Evolutionary conservation across 2,888 invertebrate genomes (phyloP).

Genomic region (Aphidoletes aphidimyza): DNA sequence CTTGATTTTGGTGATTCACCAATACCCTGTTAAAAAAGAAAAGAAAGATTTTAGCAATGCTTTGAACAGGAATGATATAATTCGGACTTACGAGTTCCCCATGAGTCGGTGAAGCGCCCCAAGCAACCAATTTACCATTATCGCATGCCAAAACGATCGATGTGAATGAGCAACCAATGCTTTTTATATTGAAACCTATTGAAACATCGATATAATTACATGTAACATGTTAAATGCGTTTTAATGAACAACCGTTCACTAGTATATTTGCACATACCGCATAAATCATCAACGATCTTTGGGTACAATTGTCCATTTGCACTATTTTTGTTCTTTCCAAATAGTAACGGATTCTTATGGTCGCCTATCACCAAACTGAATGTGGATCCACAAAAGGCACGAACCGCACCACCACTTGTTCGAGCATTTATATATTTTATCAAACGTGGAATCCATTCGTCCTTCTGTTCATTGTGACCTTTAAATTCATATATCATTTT

Average conservation of each 20-base stretch:
- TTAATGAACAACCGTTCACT: too few species aligned
- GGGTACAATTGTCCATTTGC: too few species aligned
- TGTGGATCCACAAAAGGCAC: conserved; percentile 85
- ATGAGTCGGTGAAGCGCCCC: conserved; percentile 94
- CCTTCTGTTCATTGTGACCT: conserved; percentile 93
- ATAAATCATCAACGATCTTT: too few species aligned
- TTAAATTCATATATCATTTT: too few species aligned
- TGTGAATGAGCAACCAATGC: conserved; percentile 84
- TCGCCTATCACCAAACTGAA: conserved; percentile 88
- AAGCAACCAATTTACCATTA: conserved; percentile 89
- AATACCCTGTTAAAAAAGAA: conserved; percentile 72
- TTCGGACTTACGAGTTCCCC: conserved; percentile 80
- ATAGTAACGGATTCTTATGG: conserved; percentile 78
- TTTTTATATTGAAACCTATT: conserved; percentile 91
- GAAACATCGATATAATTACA: conserved; percentile 50
- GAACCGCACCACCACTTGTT: conserved; percentile 81
- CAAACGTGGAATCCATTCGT: conserved; percentile 85
- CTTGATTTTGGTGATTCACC: conserved; percentile 91
- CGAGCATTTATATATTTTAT: conserved; percentile 90
- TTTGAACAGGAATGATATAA: too few species aligned
- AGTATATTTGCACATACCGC: too few species aligned
- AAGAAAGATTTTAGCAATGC: background rate
- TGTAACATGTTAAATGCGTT: too few species aligned
- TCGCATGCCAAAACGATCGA: conserved; percentile 88
- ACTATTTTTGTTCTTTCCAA: conserved; percentile 84